These are phyloP conservation scores for Arnoldichthys spilopterus DNA, from an alignment of 2,797 vertebrate genomes.

Conservation along the genomic window DNA sequence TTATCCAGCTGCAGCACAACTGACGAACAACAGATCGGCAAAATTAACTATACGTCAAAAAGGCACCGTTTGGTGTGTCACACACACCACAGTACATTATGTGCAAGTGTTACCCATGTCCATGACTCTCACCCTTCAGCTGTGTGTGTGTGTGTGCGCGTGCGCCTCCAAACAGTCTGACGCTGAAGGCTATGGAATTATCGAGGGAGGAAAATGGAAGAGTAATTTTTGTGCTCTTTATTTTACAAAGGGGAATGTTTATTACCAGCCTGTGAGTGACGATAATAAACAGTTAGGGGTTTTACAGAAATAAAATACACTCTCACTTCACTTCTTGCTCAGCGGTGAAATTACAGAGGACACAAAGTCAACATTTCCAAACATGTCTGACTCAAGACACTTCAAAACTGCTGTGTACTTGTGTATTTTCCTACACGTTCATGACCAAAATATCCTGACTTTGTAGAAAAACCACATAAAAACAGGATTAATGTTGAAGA, in stretches of 20 bases:
- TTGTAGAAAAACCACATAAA: conserved; percentile 13
- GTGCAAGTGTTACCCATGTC: not conserved
- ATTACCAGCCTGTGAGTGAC: conserved; percentile 24
- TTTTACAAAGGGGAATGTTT: conserved; percentile 34
- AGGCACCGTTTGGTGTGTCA: not conserved
- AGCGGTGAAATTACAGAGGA: conserved; percentile 70
- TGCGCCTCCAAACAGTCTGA: not conserved
- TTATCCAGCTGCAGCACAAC: conserved; percentile 16
- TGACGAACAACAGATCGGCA: conserved; percentile 2
- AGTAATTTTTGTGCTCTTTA: conserved; percentile 30
- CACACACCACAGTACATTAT: conserved; percentile 1
- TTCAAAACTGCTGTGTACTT: conserved; percentile 31
- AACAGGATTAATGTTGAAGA: not conserved
- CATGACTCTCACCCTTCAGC: not conserved
- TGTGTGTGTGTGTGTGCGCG: conserved; percentile 6
- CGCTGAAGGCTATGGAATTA: not conserved
- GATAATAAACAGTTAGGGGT: conserved; percentile 55
- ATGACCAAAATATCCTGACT: not conserved
- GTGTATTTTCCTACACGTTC: not conserved
- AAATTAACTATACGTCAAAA: not conserved
- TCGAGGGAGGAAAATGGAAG: conserved; percentile 10
- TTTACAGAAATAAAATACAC: conserved; percentile 46
- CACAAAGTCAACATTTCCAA: conserved; percentile 69
- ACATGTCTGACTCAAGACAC: conserved; percentile 60
- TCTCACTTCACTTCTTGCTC: conserved; percentile 52